phyloP scores from a whole-genome alignment of 2,888 invertebrate genomes.

The Palloptera scutellata region DNA sequence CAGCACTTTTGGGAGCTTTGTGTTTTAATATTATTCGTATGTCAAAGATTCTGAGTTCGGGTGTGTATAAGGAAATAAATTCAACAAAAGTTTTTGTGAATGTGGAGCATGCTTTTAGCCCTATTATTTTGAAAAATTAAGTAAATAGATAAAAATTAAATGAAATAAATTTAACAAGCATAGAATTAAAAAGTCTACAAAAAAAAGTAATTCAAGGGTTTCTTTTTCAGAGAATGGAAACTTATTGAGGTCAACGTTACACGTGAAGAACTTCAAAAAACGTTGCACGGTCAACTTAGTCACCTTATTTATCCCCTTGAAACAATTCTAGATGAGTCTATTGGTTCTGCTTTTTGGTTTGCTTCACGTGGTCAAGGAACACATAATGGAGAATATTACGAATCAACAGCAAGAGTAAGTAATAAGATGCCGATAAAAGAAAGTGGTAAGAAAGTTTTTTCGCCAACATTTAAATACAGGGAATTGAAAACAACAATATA shows the following conservation, averaged over 20 bases:
- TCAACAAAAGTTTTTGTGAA: background rate
- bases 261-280: conserved; percentile 70
- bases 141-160: background rate
- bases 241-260: conserved; percentile 82
- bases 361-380: conserved; percentile 78
- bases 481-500: background rate
- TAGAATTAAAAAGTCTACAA: too few species aligned
- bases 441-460: too few species aligned
- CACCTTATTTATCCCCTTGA: conserved; percentile 85
- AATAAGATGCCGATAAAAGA: too few species aligned
- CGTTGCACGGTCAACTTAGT: conserved; percentile 70
- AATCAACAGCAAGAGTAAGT: conserved; percentile 46
- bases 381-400: conserved; percentile 36
- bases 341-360: conserved; percentile 97
- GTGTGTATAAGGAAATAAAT: too few species aligned
- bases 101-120: background rate
- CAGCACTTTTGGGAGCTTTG: too few species aligned
- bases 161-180: too few species aligned
- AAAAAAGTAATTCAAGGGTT: background rate
- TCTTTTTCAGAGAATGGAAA: conserved; percentile 75
- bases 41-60: too few species aligned
- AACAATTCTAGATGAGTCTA: conserved; percentile 93
- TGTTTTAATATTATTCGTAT: too few species aligned
- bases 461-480: background rate
- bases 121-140: conserved; percentile 1